phyloP scores from a whole-genome alignment of 2,888 invertebrate species.

The Drosophila formosana region DNA sequence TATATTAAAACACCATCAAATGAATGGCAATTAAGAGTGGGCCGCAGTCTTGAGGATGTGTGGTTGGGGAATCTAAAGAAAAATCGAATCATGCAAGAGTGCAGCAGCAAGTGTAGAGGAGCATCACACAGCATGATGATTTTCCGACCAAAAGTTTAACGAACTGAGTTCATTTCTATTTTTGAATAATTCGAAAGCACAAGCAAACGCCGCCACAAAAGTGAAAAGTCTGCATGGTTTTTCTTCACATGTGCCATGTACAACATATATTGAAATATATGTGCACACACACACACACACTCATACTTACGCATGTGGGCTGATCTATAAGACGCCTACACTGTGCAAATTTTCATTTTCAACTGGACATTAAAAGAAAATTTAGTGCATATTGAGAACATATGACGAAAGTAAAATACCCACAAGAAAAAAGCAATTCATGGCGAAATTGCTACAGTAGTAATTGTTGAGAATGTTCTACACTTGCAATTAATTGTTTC shows the following conservation, averaged over 20 bases:
- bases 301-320: conserved; percentile 18
- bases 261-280: conserved; percentile 3
- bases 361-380: conserved; percentile 61
- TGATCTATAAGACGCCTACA: conserved; percentile 72
- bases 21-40: conserved; percentile 53
- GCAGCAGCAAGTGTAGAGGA: conserved; percentile 17
- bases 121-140: conserved; percentile 62
- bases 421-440: not conserved
- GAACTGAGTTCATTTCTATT: conserved; percentile 86
- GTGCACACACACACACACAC: not conserved
- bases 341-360: conserved; percentile 72
- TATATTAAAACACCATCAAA: conserved; percentile 45
- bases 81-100: conserved; percentile 32
- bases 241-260: conserved; percentile 53
- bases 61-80: not conserved
- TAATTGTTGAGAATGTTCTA: conserved; percentile 8
- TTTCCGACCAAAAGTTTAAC: conserved; percentile 83
- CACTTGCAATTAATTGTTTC: not conserved
- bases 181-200: conserved; percentile 81
- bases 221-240: conserved; percentile 80
- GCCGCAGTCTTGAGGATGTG: conserved; percentile 8
- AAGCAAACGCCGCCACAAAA: conserved; percentile 49
- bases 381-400: conserved; percentile 59
- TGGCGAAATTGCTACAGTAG: conserved; percentile 36
- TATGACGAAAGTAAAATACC: conserved; percentile 48